Evolutionary conservation across 2,113 vertebrate species (phyloP), one percentile per base, ranked within the genome.

Genomic region (Trematocara macrostoma): DNA sequence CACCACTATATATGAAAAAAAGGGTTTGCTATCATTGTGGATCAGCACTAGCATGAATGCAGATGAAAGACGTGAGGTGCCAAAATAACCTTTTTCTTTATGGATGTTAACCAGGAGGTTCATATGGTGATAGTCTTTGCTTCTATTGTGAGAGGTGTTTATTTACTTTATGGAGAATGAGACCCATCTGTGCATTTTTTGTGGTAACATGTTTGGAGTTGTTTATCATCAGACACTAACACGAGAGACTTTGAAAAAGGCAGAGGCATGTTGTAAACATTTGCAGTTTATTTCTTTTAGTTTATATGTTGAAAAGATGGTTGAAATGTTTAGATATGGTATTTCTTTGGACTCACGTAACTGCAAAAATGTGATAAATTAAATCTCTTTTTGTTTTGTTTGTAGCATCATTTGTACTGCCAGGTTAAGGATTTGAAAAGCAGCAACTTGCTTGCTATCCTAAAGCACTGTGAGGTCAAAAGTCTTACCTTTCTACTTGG

Each of bases 111-210:
- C 29, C 8, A 31, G 26, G 56, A 59, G 14, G 56, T 59, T 16
- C 56, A 59, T 29, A 59, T 31, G 56, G 26, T 59, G 3, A 4
- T 59, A 29, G 56, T 59, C 56, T 59, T 3, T 59, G 56, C 31
- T 59, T 59, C 16, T 59, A 31, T 59, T 59, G 8, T 16, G 56
- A 10, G 14, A 31, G 14, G 29, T 57, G 8, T 31, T 31, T 57
- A 57, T 57, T 57, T 8, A 57, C 56, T 57, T 31, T 2, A 31
- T 0, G 14, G 56, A 59, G 56, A 59, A 59, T 59, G 26, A 59
- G 14, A 57, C 26, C 55, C 26, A 31, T 5, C 56, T 16, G 56
- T 0, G 0, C 2, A 1, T 16, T 59, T 59, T 5, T 31, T 31
- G 14, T 59, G 26, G 26, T 59, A 31, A 59, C 26, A 31, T 59